Evolutionary conservation across 2,113 vertebrate species (phyloP).

Genomic region (Tragelaphus strepsiceros): DNA sequence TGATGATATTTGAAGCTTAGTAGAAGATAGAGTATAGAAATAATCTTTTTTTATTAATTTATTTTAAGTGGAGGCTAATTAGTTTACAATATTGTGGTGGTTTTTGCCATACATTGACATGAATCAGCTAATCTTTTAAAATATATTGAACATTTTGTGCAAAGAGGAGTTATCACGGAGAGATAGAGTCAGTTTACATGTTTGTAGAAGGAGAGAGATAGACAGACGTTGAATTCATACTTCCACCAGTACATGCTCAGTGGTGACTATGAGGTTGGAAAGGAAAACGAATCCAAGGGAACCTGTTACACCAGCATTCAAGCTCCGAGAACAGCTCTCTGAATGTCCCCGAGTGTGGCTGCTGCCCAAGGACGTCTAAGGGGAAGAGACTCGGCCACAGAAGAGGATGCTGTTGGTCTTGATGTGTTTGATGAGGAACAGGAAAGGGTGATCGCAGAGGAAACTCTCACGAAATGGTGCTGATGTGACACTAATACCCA

Average conservation of each 20-base stretch:
- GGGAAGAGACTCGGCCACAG: conserved; percentile 74
- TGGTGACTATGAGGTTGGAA: background rate
- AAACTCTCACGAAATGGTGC: background rate
- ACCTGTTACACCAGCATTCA: too few relatives aligned
- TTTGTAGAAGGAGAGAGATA: background rate
- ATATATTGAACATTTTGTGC: background rate
- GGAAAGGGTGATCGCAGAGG: conserved; percentile 80
- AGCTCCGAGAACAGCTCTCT: rapidly evolving
- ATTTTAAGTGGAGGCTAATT: background rate
- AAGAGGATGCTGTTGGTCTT: conserved; percentile 76
- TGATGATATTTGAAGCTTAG: background rate
- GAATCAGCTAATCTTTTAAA: background rate
- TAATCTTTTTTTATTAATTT: background rate
- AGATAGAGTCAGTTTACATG: background rate
- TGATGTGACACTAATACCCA: rapidly evolving
- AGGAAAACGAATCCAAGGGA: background rate
- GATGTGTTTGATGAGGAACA: conserved; percentile 85
- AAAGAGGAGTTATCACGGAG: background rate
- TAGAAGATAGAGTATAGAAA: background rate
- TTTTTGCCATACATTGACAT: background rate
- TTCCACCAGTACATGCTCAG: background rate
- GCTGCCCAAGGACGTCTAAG: background rate
- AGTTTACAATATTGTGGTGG: background rate
- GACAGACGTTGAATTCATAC: background rate
- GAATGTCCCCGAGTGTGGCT: rapidly evolving